Base-by-base conservation (phyloP, 1,140 invertebrate species). In the Drosophila aff. region DNA sequence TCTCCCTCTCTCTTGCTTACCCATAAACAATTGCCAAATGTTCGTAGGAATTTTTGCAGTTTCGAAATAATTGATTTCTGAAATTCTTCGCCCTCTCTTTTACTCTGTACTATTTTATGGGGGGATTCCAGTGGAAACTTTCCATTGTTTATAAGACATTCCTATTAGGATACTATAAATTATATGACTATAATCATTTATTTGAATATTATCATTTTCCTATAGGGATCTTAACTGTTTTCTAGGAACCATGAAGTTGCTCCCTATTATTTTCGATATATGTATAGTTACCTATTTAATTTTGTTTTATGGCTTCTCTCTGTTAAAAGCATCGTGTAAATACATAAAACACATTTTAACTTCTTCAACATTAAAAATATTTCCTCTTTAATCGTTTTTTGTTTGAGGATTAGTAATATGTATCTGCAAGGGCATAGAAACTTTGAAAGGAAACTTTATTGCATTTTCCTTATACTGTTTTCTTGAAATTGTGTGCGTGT, bases 31-130 rank as follows among this genome's bases (percentile, higher is more conserved):
- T 91, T 91, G 85, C 79, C 90, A 74, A 90, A 90, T 90, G 82
- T 74, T 82, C 83, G 86, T 87, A 68, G 86, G 85, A 90, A 90
- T 90, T 90, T 74, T 90, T 77, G 81, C 86, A 90, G 85, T 90
- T 90, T 90, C 85, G 85, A 90, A 90, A 90, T 90, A 90, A 90
- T 90, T 90, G 85, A 90, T 90, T 90, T 90, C 79, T 77, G 67
- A 90, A 90, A 90, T 90, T 90, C 85, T 90, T 90, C 23, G 68
- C 23, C 68, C 68, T 43, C 67, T 72, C 43, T 50, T 63, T 71
- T 71, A 11, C 21, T 53, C 59, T 55, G 23, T 41, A 26, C 7
- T 21, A 13, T 38, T 16, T 16, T 23, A 36, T 21, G 31, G 49
- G 18, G 3, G 5, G 10, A 13, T 36, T 36, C 33, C 33, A 36